Evolutionary conservation across 2,888 invertebrate species (phyloP), one percentile per base, ranked within the genome.

Genomic region (Blera fallax): DNA sequence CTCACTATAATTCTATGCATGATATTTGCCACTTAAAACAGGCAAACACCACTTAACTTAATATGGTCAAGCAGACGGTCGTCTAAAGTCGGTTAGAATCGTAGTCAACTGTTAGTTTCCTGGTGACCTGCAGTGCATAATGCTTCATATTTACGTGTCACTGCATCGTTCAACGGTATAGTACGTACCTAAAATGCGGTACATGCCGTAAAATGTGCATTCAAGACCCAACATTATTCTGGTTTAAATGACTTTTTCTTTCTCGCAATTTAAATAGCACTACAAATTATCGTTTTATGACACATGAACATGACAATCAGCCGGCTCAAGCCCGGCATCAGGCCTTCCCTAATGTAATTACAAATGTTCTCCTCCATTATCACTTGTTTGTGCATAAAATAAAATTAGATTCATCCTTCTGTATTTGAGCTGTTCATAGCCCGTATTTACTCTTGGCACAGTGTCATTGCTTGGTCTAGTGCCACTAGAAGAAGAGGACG

Each of bases 231-330:
- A n/a, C 40, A 43, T 32, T 29, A 27, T 21, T 40, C 37, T 16
- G 50, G 50, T 40, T 54, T 18, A 64, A 40, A 40, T 64, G 52
- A 45, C 69, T 78, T 69, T 77, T 69, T 52, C 77, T 78, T 32
- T 69, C 60, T 50, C 60, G 52, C 60, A 67, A 58, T 43, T 64
- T 60, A 24, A 69, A 69, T 18, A 50, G 29, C 77, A 32, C 32
- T 40, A 27, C 48, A 24, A 67, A 67, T 65, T 67, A 52, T 24
- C 76, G 21, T 56, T 58, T 67, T 56, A 76, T 52, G 76, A 65
- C 65, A 76, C 76, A 76, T 76, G 56, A 76, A 76, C 76, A 76
- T 76, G 65, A 76, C 76, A 76, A 65, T 65, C 74, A 27, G 45
- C 54, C 65, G 67, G 65, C 65, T 58, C 56, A 65, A 34, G 76